Conservation (phyloP, 2,113 vertebrate genomes). For the Lasiurus borealis region DNA sequence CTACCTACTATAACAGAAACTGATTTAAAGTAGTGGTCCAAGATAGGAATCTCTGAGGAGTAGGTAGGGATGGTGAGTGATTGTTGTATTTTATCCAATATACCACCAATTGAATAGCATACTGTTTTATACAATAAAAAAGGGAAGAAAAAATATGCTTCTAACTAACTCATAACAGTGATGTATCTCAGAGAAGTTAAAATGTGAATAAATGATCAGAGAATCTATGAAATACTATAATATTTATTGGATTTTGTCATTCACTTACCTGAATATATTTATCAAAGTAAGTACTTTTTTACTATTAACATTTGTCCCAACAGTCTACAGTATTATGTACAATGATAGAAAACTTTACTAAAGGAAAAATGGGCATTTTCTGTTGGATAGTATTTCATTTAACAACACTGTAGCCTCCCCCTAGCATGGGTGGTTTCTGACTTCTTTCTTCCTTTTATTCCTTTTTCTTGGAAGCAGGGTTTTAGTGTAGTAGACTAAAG, state of each 20-base stretch:
- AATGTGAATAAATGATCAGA: constrained; percentile 27
- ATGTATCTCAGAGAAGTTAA: constrained; percentile 27
- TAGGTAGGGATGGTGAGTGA: neutral
- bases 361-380: neutral
- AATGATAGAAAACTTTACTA: neutral
- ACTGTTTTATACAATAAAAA: constrained; percentile 23
- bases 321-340: neutral
- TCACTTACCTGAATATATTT: neutral
- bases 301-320: neutral
- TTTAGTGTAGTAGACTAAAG: neutral
- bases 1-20: neutral
- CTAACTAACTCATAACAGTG: constrained; percentile 25
- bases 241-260: constrained; percentile 28
- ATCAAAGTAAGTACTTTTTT: neutral
- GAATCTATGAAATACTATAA: neutral
- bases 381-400: constrained; percentile 3
- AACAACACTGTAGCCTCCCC: neutral
- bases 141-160: neutral
- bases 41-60: neutral
- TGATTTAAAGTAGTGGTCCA: neutral
- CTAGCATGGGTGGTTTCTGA: neutral
- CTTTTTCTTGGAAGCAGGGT: neutral
- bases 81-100: constrained; percentile 48
- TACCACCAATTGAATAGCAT: neutral
- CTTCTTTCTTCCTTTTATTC: neutral